Evolutionary conservation across 2,888 invertebrate species (phyloP).

Genomic region (Minunthozetes semirufus): DNA sequence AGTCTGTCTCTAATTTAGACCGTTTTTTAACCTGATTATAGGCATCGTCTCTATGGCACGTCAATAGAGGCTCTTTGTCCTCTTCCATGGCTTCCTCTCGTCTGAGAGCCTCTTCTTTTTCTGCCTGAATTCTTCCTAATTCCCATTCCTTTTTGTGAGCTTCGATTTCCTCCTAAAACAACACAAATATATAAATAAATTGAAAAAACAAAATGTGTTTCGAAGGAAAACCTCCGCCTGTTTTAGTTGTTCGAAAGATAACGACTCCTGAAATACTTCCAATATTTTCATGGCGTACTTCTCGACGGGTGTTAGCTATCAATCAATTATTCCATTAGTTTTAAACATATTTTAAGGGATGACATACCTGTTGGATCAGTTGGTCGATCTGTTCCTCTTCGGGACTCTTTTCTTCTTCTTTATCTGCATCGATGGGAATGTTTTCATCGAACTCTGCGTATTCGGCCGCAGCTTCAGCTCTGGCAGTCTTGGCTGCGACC

Average conservation of each 20-base stretch:
- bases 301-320: slow-evolving; percentile 84
- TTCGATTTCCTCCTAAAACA: slow-evolving; percentile 61
- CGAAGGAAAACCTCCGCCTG: slow-evolving; percentile 65
- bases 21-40: slow-evolving; percentile 70
- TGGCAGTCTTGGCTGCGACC: slow-evolving; percentile 76
- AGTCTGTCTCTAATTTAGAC: neutral
- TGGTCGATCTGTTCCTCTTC: slow-evolving; percentile 49
- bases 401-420: slow-evolving; percentile 47
- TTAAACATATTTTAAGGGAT: no score
- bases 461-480: slow-evolving; percentile 80
- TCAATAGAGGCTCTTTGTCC: slow-evolving; percentile 58
- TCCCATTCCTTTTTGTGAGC: slow-evolving; percentile 81
- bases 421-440: slow-evolving; percentile 57
- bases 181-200: slow-evolving; percentile 18
- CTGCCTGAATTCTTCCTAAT: slow-evolving; percentile 58
- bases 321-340: neutral
- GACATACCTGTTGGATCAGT: slow-evolving; percentile 49
- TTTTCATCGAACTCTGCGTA: slow-evolving; percentile 93
- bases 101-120: slow-evolving; percentile 53
- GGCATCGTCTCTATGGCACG: slow-evolving; percentile 69
- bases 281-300: slow-evolving; percentile 88
- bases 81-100: slow-evolving; percentile 47
- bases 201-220: slow-evolving; percentile 20
- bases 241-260: slow-evolving; percentile 71
- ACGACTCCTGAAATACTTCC: slow-evolving; percentile 73